Evolutionary conservation across 1,140 invertebrate species (phyloP).

Genomic region (Andricus grossulariae): DNA sequence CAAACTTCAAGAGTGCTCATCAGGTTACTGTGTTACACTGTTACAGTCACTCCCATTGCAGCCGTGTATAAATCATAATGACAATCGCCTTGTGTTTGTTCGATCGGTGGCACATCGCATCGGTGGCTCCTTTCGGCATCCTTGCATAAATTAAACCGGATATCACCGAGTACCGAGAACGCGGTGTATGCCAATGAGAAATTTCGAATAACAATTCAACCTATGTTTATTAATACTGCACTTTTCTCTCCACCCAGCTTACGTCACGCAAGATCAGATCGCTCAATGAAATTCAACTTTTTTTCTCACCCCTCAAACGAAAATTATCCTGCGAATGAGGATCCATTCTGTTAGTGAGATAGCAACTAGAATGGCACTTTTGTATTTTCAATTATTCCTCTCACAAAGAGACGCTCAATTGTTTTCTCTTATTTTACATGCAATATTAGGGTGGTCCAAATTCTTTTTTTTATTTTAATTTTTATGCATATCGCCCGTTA

Average conservation of each 20-base stretch:
- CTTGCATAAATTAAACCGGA: conserved; percentile 31
- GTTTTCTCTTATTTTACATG: no score
- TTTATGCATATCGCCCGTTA: no score
- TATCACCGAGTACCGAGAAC: conserved; percentile 2
- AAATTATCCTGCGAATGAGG: background rate
- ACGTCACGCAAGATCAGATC: conserved; percentile 10
- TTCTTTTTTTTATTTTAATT: no score
- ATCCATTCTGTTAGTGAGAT: no score
- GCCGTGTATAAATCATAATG: conserved; percentile 30
- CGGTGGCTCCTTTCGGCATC: conserved; percentile 14
- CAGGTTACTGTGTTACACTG: conserved; percentile 9
- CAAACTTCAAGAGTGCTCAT: conserved; percentile 22
- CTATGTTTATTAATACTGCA: conserved; percentile 29
- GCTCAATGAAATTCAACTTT: conserved; percentile 8
- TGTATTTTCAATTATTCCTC: no score
- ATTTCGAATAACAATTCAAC: conserved; percentile 26
- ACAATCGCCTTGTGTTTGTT: conserved; percentile 29
- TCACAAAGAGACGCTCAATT: no score
- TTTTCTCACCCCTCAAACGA: background rate
- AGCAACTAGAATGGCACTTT: no score
- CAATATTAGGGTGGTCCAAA: no score
- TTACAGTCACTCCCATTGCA: background rate
- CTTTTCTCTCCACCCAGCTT: background rate
- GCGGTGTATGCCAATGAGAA: conserved; percentile 4
- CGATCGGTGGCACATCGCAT: conserved; percentile 9